phyloP scores from a whole-genome alignment of 2,888 invertebrate species.

The Philereme transversata region DNA sequence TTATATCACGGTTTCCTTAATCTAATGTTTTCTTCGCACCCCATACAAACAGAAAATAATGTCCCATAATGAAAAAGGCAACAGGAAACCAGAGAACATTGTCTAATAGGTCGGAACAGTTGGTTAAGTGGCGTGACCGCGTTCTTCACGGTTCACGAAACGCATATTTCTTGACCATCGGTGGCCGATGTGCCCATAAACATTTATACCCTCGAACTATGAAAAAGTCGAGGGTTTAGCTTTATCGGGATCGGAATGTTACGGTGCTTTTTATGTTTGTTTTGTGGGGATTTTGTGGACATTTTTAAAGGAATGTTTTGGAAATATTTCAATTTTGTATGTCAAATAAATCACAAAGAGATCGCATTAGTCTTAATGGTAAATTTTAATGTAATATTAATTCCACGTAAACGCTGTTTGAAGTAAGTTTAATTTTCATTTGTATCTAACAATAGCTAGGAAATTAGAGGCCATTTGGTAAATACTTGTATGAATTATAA shows the following conservation, averaged over 20 bases:
- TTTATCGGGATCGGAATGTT: constrained; percentile 21
- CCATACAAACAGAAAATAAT: constrained; percentile 9
- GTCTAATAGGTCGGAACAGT: constrained; percentile 33
- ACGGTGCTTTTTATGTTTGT: constrained; percentile 23
- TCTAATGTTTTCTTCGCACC: neutral
- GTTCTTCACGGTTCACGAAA: constrained; percentile 31
- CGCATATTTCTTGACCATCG: constrained; percentile 30
- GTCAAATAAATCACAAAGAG: no score
- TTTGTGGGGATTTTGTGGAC: constrained; percentile 10
- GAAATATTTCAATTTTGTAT: neutral
- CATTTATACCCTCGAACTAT: constrained; percentile 16
- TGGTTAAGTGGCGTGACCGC: constrained; percentile 38
- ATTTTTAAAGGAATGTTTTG: neutral
- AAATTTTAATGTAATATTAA: no score
- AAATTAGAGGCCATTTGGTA: no score
- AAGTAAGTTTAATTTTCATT: no score
- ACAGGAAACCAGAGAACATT: constrained; percentile 16
- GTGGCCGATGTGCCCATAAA: constrained; percentile 16
- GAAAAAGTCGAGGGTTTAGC: constrained; percentile 24
- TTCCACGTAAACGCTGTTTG: no score
- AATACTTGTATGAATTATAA: no score
- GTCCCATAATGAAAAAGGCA: neutral
- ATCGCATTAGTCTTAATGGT: no score
- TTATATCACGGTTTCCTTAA: no score
- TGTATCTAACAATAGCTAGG: no score